A percentile compares a stretch with the other conserved stretches of the same genome.
Conservation (phyloP, 2,113 vertebrate genomes). For the Rhinopomastus cyanomelas region DNA sequence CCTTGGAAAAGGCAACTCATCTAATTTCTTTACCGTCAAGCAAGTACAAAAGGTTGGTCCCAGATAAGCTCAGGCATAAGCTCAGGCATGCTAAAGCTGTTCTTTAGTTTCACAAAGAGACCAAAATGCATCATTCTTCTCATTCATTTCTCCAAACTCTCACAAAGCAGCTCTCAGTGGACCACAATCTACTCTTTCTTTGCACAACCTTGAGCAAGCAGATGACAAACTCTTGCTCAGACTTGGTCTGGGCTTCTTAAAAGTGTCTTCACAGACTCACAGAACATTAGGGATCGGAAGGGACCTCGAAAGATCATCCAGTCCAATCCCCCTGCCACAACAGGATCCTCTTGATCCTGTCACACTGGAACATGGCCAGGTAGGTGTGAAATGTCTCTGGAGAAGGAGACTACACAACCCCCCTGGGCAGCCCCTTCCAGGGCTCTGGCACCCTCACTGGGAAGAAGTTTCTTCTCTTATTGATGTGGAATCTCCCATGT, state of each 20-base stretch:
- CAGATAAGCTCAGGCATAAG: background rate
- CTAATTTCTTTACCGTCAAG: background rate
- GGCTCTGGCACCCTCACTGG: no score
- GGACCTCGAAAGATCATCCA: no score
- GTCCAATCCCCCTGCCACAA: no score
- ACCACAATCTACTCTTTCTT: background rate
- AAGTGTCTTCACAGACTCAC: background rate
- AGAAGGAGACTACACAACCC: no score
- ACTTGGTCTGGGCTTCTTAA: background rate
- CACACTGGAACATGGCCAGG: no score
- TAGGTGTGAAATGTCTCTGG: no score
- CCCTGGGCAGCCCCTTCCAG: no score
- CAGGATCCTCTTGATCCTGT: no score
- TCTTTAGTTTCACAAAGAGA: background rate
- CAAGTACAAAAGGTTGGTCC: background rate
- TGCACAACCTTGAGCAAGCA: background rate
- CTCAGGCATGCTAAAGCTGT: background rate
- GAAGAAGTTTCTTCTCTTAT: no score
- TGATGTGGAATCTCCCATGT: no score
- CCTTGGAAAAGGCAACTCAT: conserved; percentile 44
- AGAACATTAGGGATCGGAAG: no score
- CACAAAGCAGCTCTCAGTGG: background rate
- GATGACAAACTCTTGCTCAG: background rate
- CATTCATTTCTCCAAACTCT: background rate
- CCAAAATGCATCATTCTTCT: background rate